phyloP scores from a whole-genome alignment of 2,888 invertebrate species.

The Watsonalla cultraria region DNA sequence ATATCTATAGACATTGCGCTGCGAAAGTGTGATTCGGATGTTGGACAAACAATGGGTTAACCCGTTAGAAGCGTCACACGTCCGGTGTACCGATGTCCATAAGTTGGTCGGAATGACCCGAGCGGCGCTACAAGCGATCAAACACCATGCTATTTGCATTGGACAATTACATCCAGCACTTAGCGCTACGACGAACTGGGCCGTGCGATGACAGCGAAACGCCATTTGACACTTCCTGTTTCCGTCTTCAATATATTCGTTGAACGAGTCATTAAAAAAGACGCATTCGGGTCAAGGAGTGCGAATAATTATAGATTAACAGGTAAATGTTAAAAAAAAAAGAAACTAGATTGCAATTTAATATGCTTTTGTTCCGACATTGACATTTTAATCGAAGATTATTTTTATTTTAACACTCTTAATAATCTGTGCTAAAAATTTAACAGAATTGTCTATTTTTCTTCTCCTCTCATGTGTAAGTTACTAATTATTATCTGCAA shows the following conservation, averaged over 20 bases:
- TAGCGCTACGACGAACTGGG: slow-evolving; percentile 68
- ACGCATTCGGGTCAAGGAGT: slow-evolving; percentile 41
- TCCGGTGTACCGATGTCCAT: slow-evolving; percentile 27
- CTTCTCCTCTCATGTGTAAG: too few relatives aligned
- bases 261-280: slow-evolving; percentile 23
- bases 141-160: slow-evolving; percentile 65
- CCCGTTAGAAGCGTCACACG: slow-evolving; percentile 45
- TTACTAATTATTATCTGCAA: too few relatives aligned
- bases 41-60: slow-evolving; percentile 31
- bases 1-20: background rate
- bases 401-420: too few relatives aligned
- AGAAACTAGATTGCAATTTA: too few relatives aligned
- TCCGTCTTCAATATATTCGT: slow-evolving; percentile 52
- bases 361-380: too few relatives aligned
- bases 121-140: slow-evolving; percentile 38
- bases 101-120: slow-evolving; percentile 33
- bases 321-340: slow-evolving; percentile 6
- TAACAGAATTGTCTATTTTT: too few relatives aligned
- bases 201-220: slow-evolving; percentile 71
- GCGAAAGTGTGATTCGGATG: slow-evolving; percentile 7
- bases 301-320: slow-evolving; percentile 37
- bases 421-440: too few relatives aligned
- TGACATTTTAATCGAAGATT: too few relatives aligned
- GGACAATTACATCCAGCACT: slow-evolving; percentile 74
- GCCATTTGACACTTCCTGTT: slow-evolving; percentile 77